Evolutionary conservation across 2,888 invertebrate species (phyloP).

Genomic region (Drosophila koepferae): DNA sequence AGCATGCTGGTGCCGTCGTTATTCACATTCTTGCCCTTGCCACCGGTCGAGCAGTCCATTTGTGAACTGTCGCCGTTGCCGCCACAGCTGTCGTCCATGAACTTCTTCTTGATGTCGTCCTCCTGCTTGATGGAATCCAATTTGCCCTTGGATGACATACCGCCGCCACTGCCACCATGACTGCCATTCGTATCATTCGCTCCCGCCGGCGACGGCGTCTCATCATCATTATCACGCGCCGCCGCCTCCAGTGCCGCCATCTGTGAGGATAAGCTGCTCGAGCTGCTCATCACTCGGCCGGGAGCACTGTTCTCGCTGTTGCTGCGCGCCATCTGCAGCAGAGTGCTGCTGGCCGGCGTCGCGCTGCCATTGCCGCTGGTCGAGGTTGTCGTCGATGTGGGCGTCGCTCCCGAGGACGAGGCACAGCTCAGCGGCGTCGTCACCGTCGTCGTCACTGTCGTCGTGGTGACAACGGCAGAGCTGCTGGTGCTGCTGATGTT

Average conservation of each 20-base stretch:
- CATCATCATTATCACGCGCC: slow-evolving; percentile 88
- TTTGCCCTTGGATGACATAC: slow-evolving; percentile 87
- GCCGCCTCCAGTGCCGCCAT: slow-evolving; percentile 91
- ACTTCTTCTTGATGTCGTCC: slow-evolving; percentile 89
- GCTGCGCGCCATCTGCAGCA: slow-evolving; percentile 45
- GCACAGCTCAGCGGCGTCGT: slow-evolving; percentile 64
- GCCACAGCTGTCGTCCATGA: slow-evolving; percentile 86
- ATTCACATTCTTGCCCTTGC: slow-evolving; percentile 87
- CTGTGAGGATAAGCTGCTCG: slow-evolving; percentile 89
- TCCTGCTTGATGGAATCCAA: slow-evolving; percentile 89
- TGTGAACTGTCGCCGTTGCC: slow-evolving; percentile 84
- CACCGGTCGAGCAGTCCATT: slow-evolving; percentile 84
- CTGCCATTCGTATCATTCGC: slow-evolving; percentile 78
- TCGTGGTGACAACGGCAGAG: slow-evolving; percentile 69
- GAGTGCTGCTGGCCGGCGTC: slow-evolving; percentile 46
- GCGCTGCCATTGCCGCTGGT: slow-evolving; percentile 51
- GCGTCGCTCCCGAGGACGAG: slow-evolving; percentile 57
- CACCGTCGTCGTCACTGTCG: slow-evolving; percentile 72
- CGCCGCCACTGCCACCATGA: slow-evolving; percentile 58
- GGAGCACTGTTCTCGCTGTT: slow-evolving; percentile 28
- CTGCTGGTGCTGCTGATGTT: slow-evolving; percentile 72
- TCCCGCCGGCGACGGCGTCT: slow-evolving; percentile 87
- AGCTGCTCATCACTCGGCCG: slow-evolving; percentile 71
- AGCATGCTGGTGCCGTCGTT: slow-evolving; percentile 87
- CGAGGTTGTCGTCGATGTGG: slow-evolving; percentile 69